These are phyloP conservation scores for Hemibagrus wyckioides DNA, from an alignment of 2,113 vertebrate genomes.

Conservation along the genomic window DNA sequence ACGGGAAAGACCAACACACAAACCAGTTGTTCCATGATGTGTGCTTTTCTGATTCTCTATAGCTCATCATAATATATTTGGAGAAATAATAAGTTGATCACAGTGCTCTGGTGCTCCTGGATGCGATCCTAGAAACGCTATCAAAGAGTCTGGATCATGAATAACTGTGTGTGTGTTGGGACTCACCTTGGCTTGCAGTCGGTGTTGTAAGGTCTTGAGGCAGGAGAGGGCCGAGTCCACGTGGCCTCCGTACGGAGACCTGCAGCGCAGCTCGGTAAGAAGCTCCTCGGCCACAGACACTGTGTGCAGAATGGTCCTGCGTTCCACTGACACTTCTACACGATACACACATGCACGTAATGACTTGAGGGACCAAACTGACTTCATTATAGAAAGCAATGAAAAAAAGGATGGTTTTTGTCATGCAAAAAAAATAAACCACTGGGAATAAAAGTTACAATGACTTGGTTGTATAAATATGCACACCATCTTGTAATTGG, in stretches of 20 bases:
- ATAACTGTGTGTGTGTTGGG: not conserved
- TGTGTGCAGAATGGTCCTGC: conserved; percentile 10
- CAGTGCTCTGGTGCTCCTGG: not conserved
- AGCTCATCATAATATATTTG: not conserved
- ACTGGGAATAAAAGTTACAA: too few relatives aligned
- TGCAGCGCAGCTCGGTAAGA: conserved; percentile 37
- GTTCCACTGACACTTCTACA: conserved; percentile 37
- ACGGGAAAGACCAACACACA: not conserved
- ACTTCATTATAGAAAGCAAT: not conserved
- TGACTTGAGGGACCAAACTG: not conserved
- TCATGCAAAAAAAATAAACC: too few relatives aligned
- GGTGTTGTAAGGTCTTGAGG: conserved; percentile 30
- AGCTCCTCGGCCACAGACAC: conserved; percentile 39
- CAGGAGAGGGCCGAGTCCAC: conserved; percentile 28
- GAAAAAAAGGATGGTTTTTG: too few relatives aligned
- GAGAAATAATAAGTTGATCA: not conserved
- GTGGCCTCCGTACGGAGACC: conserved; percentile 38
- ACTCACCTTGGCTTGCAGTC: conserved; percentile 34
- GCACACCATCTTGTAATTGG: too few relatives aligned
- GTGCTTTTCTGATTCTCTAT: not conserved
- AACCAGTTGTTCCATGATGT: not conserved
- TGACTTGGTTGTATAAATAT: too few relatives aligned
- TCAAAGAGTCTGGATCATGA: not conserved
- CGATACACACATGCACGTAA: not conserved
- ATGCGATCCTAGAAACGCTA: not conserved